Evolutionary conservation across 2,797 vertebrate genomes (phyloP).

Genomic region (Calcarius lapponicus): DNA sequence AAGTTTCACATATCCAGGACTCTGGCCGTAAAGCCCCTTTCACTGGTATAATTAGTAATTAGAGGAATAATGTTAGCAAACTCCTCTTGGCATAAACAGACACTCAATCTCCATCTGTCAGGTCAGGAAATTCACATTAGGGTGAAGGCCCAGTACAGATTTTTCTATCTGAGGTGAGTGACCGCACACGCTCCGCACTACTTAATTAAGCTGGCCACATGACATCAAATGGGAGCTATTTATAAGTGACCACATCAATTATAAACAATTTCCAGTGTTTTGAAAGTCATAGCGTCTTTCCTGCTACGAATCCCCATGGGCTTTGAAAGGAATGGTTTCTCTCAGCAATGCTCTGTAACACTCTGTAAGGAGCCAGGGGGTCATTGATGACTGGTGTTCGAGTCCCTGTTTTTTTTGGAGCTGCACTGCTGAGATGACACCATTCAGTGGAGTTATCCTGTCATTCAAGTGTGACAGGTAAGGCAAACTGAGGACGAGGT

Average conservation of each 20-base stretch:
- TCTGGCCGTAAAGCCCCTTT: conserved; percentile 68
- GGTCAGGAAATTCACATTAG: conserved; percentile 68
- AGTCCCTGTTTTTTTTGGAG: background rate
- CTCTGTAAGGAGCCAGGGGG: rapidly evolving
- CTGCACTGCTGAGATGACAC: background rate
- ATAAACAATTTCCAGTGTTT: conserved; percentile 11
- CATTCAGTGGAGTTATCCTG: background rate
- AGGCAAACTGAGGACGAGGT: background rate
- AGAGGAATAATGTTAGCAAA: conserved; percentile 76
- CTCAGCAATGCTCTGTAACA: background rate
- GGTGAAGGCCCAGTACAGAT: background rate
- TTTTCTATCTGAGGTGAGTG: conserved; percentile 38
- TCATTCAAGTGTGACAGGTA: background rate
- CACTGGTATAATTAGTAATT: conserved; percentile 80
- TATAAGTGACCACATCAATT: background rate
- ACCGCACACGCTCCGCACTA: background rate
- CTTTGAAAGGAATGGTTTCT: background rate
- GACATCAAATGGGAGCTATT: background rate
- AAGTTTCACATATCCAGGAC: conserved; percentile 74
- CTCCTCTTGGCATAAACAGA: conserved; percentile 67
- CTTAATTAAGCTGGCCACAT: conserved; percentile 14
- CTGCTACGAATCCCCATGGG: background rate
- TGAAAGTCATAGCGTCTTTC: background rate
- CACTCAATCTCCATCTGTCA: conserved; percentile 74
- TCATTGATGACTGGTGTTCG: background rate